Evolutionary conservation across 2,113 vertebrate genomes (phyloP).

Genomic region (Aythya baeri): DNA sequence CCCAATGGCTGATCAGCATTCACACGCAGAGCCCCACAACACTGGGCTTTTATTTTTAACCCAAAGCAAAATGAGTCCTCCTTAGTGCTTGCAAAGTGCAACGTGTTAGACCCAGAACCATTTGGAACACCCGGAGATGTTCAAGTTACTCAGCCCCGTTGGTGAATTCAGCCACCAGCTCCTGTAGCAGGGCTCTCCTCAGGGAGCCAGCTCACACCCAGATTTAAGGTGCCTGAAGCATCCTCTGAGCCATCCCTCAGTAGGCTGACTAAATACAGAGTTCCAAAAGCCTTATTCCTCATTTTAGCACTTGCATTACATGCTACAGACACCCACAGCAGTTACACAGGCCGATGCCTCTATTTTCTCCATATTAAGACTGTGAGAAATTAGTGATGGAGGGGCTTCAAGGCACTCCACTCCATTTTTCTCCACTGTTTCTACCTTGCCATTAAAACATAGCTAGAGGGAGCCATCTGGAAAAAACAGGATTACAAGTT

Average conservation of each 20-base stretch:
- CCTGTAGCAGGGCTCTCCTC: fast-evolving
- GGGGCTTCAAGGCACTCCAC: fast-evolving
- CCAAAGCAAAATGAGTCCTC: not conserved
- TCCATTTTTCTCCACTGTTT: not conserved
- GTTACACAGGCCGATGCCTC: not conserved
- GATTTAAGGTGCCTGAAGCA: not conserved
- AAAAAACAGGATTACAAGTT: not conserved
- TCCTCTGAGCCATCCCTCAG: not conserved
- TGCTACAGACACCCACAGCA: not conserved
- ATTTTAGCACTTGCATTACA: not conserved
- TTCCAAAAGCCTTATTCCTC: not conserved
- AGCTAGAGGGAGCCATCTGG: not conserved
- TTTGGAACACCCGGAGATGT: not conserved
- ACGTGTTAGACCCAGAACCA: not conserved
- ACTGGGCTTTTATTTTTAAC: not conserved
- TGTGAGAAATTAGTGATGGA: not conserved
- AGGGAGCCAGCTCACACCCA: not conserved
- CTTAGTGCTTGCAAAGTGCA: not conserved
- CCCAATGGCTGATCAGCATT: fast-evolving
- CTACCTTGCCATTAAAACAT: not conserved
- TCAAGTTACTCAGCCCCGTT: fast-evolving
- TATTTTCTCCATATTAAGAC: not conserved
- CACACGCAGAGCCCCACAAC: not conserved
- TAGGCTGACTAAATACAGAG: not conserved
- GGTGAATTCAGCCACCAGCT: not conserved